phyloP scores from a whole-genome alignment of 1,140 invertebrate species.

The Lysiphlebus fabarum region DNA sequence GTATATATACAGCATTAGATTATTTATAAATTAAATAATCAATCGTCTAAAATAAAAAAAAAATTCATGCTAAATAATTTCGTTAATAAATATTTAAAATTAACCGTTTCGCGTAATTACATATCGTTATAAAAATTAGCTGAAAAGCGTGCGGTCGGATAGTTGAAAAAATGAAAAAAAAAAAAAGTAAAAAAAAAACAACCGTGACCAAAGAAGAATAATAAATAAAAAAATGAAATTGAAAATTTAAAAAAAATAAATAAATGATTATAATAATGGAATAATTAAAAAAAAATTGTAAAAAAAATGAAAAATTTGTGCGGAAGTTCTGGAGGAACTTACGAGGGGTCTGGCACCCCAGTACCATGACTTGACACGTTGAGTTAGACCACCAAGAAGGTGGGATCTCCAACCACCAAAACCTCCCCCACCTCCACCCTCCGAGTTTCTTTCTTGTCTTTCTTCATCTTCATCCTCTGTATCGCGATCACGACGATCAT shows the following conservation, averaged over 20 bases:
- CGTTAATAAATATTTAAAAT: background rate
- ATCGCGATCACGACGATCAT: constrained; percentile 50
- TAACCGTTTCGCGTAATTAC: background rate
- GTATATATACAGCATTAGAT: constrained; percentile 6
- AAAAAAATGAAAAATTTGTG: constrained; percentile 20
- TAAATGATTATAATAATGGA: constrained; percentile 7
- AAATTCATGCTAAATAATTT: constrained; percentile 10
- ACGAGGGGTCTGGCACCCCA: constrained; percentile 86
- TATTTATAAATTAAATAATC: constrained; percentile 7
- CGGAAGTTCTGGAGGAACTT: constrained; percentile 61
- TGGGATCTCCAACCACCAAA: constrained; percentile 85
- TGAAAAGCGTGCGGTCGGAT: constrained; percentile 6
- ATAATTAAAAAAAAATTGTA: constrained; percentile 22
- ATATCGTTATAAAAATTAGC: constrained; percentile 9
- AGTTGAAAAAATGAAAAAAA: too few species aligned
- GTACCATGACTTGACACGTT: constrained; percentile 93
- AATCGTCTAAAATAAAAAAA: constrained; percentile 7
- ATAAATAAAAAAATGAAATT: constrained; percentile 5
- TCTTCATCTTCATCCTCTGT: constrained; percentile 53
- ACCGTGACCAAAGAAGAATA: background rate
- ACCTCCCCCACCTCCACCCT: constrained; percentile 69
- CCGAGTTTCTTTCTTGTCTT: constrained; percentile 53
- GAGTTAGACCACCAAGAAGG: constrained; percentile 82
- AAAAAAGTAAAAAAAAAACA: background rate
- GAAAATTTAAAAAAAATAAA: background rate